These are phyloP conservation scores for Charanyca ferruginea DNA, from an alignment of 2,888 invertebrate species.

Conservation along the genomic window DNA sequence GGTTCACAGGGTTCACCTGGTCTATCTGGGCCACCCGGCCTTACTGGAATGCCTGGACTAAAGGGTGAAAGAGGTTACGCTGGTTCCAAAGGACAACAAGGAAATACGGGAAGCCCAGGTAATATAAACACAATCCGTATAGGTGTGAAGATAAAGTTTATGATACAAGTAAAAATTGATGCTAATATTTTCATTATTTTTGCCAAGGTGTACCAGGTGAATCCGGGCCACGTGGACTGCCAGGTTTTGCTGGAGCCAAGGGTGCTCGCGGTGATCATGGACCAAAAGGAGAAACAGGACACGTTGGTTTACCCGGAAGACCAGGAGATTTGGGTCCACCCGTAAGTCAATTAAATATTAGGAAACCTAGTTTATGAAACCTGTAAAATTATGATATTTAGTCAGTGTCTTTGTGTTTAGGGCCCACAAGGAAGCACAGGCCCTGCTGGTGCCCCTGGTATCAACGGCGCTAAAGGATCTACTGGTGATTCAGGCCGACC, in stretches of 20 bases:
- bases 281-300: conserved; percentile 94
- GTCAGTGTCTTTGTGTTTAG: conserved; percentile 77
- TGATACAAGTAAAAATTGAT: not conserved
- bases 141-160: not conserved
- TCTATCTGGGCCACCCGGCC: conserved; percentile 93
- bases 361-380: not conserved
- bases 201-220: conserved; percentile 92
- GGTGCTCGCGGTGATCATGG: conserved; percentile 95
- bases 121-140: conserved; percentile 24
- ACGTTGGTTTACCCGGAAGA: conserved; percentile 94
- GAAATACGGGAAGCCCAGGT: conserved; percentile 92
- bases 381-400: not conserved
- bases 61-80: conserved; percentile 94
- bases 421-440: conserved; percentile 94
- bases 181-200: conserved; percentile 14
- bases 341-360: conserved; percentile 79
- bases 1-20: conserved; percentile 94
- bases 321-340: conserved; percentile 94
- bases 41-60: conserved; percentile 93
- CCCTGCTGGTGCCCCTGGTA: conserved; percentile 93
- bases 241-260: conserved; percentile 93
- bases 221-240: conserved; percentile 91
- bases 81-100: conserved; percentile 94
- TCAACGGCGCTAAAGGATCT: conserved; percentile 93
- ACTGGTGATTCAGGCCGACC: conserved; percentile 93